Evolutionary conservation across 2,797 vertebrate genomes (phyloP), one percentile per base, ranked within the genome.

Genomic region (Heteromormyrus szaboi): DNA sequence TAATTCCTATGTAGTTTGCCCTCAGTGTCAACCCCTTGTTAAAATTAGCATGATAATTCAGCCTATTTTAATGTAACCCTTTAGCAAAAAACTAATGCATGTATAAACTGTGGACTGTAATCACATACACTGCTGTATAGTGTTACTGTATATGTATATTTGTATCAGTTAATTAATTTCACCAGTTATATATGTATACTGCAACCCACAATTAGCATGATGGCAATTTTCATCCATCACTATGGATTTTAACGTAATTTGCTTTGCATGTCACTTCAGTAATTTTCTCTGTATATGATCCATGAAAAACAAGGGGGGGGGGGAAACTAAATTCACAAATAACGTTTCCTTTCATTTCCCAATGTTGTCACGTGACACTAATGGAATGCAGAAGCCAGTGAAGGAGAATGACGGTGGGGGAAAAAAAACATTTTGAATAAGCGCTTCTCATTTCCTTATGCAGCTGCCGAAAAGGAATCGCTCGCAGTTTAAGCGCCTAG

Each of bases 401-500:
- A 81, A 83, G 51, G 72, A 83, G 19, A 83, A 33, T 14, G 7
- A 56, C 19, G 12, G 22, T 37, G 46, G 33, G 65, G 65, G 3
- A 41, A 86, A 17, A 62, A 86, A 33, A n/a, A 22, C 7, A 59
- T 76, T 89, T 86, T 85, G 22, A 72, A 85, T 48, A 65, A 37
- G 22, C 29, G 37, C 8, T 44, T n/a, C 79, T 19, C 22, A 19
- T 14, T 48, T 88, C 54, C 81, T 37, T 19, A 33, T 44, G 44
- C 88, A 14, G 25, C 81, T 51, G 81, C 44, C 37, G 81, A 29
- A 68, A 72, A 87, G 72, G 44, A 22, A 29, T 72, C 46, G 65
- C 17, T 89, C 68, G 68, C 9, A 85, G 86, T 88, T 89, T 88
- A 65, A 48, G 19, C 87, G 19, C 68, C 62, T 72, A 22, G 54